Conservation (phyloP, 2,797 vertebrate genomes). For the Sparus aurata region DNA sequence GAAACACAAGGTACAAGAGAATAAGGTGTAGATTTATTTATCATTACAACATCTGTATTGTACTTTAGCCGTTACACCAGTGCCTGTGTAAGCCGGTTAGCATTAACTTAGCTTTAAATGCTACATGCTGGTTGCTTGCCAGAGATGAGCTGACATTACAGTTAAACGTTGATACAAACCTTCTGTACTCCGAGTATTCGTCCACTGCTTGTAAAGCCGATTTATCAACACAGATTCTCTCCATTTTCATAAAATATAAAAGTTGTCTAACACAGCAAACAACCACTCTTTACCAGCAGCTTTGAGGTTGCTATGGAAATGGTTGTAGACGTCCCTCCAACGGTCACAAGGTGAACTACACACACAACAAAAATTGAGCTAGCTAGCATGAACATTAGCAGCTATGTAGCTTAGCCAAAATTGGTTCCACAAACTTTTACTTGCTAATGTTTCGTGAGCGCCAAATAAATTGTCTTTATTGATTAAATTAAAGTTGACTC, state of each 20-base stretch:
- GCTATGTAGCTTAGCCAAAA: neutral
- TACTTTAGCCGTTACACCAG: neutral
- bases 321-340: conserved; percentile 49
- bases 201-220: conserved; percentile 74
- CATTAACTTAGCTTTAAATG: neutral
- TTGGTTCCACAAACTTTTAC: neutral
- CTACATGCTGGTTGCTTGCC: neutral
- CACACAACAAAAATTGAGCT: neutral
- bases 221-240: conserved; percentile 48
- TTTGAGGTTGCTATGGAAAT: conserved; percentile 69
- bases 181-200: conserved; percentile 83
- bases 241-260: conserved; percentile 62
- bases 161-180: conserved; percentile 67
- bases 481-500: neutral
- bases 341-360: conserved; percentile 30
- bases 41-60: neutral
- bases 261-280: neutral
- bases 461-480: neutral
- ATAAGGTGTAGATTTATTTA: neutral
- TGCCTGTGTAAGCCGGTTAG: neutral
- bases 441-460: neutral
- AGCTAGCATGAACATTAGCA: neutral
- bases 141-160: neutral
- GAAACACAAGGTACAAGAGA: no score
- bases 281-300: conserved; percentile 37